These are phyloP conservation scores for Ophthalmolycus amberensis DNA, from an alignment of 2,113 vertebrate species.

Conservation along the genomic window DNA sequence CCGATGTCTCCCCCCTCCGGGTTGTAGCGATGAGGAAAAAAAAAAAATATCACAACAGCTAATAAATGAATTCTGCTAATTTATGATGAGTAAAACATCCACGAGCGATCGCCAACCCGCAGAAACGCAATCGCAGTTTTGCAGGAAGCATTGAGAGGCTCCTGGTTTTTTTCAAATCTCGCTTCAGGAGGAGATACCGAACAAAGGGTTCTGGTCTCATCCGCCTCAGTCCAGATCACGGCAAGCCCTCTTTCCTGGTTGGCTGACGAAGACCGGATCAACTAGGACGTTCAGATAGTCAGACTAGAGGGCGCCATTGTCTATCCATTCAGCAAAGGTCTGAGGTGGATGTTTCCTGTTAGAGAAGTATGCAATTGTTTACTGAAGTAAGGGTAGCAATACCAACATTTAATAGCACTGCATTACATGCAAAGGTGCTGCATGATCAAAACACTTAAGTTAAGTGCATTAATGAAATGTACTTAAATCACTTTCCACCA, in stretches of 20 bases:
- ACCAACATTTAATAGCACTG: neutral
- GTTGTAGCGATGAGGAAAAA: constrained; percentile 40
- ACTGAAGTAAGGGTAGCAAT: neutral
- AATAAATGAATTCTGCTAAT: constrained; percentile 26
- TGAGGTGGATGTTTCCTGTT: neutral
- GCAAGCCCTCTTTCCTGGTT: constrained; percentile 80
- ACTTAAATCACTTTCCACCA: neutral
- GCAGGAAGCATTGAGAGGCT: constrained; percentile 32
- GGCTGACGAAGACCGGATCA: constrained; percentile 79
- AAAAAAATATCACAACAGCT: neutral
- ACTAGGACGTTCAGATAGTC: neutral
- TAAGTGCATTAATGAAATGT: too few relatives aligned
- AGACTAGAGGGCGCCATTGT: constrained; percentile 50
- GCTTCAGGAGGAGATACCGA: constrained; percentile 54
- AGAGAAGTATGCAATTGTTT: neutral
- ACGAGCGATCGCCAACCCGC: constrained; percentile 11
- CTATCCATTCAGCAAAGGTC: neutral
- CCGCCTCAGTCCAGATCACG: constrained; percentile 81
- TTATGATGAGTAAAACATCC: constrained; percentile 19
- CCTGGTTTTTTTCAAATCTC: constrained; percentile 40
- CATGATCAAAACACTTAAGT: neutral
- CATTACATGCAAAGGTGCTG: neutral
- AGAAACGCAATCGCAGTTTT: neutral
- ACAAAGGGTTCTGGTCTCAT: constrained; percentile 82
- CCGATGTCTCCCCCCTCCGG: constrained; percentile 50